These are phyloP conservation scores for Leucoma salicis DNA, from an alignment of 2,888 invertebrate species.

Conservation along the genomic window DNA sequence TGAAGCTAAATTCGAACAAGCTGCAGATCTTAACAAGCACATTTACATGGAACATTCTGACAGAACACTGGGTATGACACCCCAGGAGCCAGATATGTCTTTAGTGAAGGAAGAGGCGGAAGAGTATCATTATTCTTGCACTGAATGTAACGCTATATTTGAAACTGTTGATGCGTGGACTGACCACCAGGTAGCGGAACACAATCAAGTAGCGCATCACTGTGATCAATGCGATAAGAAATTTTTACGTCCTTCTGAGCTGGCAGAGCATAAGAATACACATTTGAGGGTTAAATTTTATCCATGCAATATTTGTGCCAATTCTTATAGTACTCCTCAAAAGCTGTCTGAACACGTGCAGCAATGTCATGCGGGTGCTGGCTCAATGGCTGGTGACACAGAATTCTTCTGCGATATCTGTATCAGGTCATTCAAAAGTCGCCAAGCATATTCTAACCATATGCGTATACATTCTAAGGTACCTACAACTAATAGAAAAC, in stretches of 20 bases:
- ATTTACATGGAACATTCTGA: constrained; percentile 82
- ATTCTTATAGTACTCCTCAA: constrained; percentile 84
- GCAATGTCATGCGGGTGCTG: constrained; percentile 68
- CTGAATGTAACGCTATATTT: constrained; percentile 83
- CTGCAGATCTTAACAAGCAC: constrained; percentile 81
- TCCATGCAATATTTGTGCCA: constrained; percentile 81
- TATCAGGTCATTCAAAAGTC: constrained; percentile 81
- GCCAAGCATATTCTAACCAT: constrained; percentile 79
- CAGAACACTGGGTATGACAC: constrained; percentile 52
- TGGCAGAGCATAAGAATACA: constrained; percentile 85
- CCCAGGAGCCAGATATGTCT: constrained; percentile 63
- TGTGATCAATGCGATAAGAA: constrained; percentile 85
- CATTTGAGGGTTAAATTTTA: constrained; percentile 86
- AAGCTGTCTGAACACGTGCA: constrained; percentile 82
- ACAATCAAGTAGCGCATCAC: constrained; percentile 76
- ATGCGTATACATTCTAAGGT: constrained; percentile 80
- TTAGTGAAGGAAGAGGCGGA: constrained; percentile 76
- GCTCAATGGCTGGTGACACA: constrained; percentile 47
- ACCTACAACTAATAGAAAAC: constrained; percentile 74
- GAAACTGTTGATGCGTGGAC: constrained; percentile 82
- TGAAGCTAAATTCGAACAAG: constrained; percentile 78
- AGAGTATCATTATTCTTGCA: constrained; percentile 82
- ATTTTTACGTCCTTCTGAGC: constrained; percentile 82
- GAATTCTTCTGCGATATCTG: constrained; percentile 83
- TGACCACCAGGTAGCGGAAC: constrained; percentile 80